phyloP scores from a whole-genome alignment of 2,113 vertebrate species.

The Naja naja region DNA sequence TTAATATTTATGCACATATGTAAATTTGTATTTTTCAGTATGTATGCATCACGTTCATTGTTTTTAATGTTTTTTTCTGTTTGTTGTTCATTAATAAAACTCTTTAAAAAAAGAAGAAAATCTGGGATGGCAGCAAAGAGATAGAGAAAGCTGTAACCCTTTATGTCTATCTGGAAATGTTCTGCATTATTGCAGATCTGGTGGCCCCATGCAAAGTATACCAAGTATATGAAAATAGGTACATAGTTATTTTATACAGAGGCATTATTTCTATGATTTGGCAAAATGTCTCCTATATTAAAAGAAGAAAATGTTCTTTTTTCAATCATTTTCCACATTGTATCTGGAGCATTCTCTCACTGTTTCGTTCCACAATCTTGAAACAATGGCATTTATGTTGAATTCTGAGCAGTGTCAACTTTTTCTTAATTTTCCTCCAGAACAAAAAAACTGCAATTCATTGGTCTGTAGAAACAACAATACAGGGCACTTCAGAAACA shows the following conservation, averaged over 20 bases:
- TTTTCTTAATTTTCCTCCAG: constrained; percentile 20
- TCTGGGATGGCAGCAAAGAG: not conserved
- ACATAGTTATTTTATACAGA: not conserved
- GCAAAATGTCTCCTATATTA: not conserved
- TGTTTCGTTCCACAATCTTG: not conserved
- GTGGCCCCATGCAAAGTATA: not conserved
- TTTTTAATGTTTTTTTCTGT: no score
- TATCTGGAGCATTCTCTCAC: not conserved
- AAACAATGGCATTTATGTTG: not conserved
- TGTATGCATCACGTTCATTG: no score
- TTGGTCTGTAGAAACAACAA: constrained; percentile 46
- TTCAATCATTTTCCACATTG: not conserved
- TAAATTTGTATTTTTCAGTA: no score
- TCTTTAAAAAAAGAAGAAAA: no score
- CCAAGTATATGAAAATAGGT: not conserved
- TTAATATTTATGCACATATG: no score
- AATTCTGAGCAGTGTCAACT: not conserved
- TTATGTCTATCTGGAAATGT: not conserved
- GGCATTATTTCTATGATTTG: not conserved
- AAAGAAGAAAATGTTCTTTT: constrained; percentile 3
- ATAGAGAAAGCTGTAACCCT: not conserved
- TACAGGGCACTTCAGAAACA: constrained; percentile 45
- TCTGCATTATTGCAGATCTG: not conserved
- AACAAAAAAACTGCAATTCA: constrained; percentile 42
- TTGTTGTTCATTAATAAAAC: no score